A percentile compares a stretch with the other conserved stretches of the same genome.
Conservation (phyloP, 2,888 invertebrate genomes). For the Rhyacophila evoluta region DNA sequence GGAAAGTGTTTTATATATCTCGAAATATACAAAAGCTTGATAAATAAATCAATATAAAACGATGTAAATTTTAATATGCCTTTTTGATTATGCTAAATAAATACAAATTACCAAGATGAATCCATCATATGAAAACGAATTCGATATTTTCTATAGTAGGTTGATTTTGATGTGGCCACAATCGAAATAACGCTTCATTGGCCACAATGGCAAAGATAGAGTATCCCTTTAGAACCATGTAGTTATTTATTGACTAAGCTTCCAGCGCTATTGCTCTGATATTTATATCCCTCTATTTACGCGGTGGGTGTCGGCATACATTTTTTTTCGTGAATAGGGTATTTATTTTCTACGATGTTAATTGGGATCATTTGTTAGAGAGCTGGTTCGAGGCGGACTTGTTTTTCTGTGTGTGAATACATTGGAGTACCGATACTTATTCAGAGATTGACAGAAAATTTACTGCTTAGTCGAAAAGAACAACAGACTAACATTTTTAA, state of each 20-base stretch:
- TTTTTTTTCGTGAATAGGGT: neutral
- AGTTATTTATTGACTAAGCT: constrained; percentile 9
- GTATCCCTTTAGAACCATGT: neutral
- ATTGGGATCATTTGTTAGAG: constrained; percentile 12
- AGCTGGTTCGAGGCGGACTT: neutral
- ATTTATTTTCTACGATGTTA: neutral
- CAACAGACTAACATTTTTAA: no score
- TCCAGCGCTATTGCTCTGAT: constrained; percentile 2
- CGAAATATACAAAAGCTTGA: no score
- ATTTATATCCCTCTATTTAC: constrained; percentile 1
- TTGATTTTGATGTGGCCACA: constrained; percentile 6
- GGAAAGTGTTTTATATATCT: no score
- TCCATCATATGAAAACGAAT: neutral
- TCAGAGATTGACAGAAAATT: neutral
- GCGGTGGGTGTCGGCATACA: constrained; percentile 3
- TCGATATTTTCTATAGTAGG: neutral
- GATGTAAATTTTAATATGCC: no score
- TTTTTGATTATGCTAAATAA: no score
- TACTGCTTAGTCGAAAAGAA: no score
- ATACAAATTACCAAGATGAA: no score
- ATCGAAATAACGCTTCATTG: constrained; percentile 3
- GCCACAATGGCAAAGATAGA: neutral
- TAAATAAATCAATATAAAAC: no score
- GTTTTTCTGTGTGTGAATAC: neutral
- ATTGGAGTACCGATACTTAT: neutral